Conservation (phyloP, 2,113 vertebrate genomes). For the Donacobius atricapilla region DNA sequence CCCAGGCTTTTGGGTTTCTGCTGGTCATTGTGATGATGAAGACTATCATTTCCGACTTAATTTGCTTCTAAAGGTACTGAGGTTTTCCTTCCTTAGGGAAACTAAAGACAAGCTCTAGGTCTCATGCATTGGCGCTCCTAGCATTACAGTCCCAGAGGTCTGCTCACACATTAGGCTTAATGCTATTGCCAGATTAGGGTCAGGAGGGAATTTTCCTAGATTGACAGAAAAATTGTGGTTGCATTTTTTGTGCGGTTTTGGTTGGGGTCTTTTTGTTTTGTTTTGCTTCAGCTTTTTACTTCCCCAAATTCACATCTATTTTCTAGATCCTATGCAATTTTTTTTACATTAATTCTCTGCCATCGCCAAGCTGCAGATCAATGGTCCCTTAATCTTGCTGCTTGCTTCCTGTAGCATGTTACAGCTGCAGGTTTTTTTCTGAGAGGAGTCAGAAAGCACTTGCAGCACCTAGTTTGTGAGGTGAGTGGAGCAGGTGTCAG, state of each 20-base stretch:
- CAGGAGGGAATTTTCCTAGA: constrained; percentile 49
- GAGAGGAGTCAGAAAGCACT: neutral
- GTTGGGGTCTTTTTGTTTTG: neutral
- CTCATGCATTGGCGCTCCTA: neutral
- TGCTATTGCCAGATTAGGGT: constrained; percentile 33
- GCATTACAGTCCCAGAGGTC: neutral
- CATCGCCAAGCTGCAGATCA: neutral
- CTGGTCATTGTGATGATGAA: neutral
- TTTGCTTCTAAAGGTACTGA: neutral
- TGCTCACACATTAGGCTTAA: constrained; percentile 32
- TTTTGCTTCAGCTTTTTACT: neutral
- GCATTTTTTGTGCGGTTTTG: neutral
- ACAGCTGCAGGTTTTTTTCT: neutral
- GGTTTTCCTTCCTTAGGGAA: neutral
- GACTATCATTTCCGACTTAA: neutral
- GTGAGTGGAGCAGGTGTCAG: neutral
- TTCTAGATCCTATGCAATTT: neutral
- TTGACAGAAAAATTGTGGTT: neutral
- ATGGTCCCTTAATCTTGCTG: neutral
- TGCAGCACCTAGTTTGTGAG: neutral
- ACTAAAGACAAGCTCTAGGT: neutral
- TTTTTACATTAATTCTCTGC: neutral
- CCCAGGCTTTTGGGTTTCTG: neutral
- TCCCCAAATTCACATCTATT: neutral
- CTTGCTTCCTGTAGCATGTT: neutral